Base-by-base conservation (phyloP, 2,113 vertebrate species). In the Arenaria interpres region DNA sequence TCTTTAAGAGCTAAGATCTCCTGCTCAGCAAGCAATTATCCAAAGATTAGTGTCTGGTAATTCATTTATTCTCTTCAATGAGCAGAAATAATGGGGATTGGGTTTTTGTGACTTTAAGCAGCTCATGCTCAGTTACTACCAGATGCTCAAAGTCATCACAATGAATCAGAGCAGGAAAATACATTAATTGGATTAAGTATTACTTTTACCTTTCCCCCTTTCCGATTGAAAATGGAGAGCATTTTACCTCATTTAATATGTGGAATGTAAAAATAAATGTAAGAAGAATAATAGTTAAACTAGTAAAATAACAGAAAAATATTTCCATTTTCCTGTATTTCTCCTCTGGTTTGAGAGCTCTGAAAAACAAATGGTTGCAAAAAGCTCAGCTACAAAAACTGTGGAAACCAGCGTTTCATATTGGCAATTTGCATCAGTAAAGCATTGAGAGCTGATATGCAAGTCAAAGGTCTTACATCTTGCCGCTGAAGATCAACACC, bases 41-140 rank as follows among this genome's bases (percentile, higher is more conserved):
- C 86, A 59, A 97, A 97, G 98, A 98, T 98, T 98, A 98, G 96
- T 95, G 91, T 63, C 90, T 92, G 95, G 78, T 98, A 97, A 98
- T 97, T 97, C 91, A 95, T 96, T 98, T 97, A 98, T 98, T 97
- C 97, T 97, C 97, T 97, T 98, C 97, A 98, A 75, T 96, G 92
- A 98, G 93, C 96, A 97, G 95, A 98, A 98, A 98, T 98, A 98
- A 98, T 97, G 67, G 85, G 97, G 96, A 98, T 98, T 97, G 94
- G 88, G 93, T 91, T 96, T 94, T 92, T 90, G 45, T 90, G 75
- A 90, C 90, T 96, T 96, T 83, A 94, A 91, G 95, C 92, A 90
- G 92, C 93, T 97, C 89, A 95, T 94, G 96, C 95, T 97, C 95
- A 94, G 89, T 96, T 98, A 96, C 96, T 96, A 97, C 80, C 91